Evolutionary conservation across 2,113 vertebrate species (phyloP), one percentile per base, ranked within the genome.

Genomic region (Zapus hudsonius): DNA sequence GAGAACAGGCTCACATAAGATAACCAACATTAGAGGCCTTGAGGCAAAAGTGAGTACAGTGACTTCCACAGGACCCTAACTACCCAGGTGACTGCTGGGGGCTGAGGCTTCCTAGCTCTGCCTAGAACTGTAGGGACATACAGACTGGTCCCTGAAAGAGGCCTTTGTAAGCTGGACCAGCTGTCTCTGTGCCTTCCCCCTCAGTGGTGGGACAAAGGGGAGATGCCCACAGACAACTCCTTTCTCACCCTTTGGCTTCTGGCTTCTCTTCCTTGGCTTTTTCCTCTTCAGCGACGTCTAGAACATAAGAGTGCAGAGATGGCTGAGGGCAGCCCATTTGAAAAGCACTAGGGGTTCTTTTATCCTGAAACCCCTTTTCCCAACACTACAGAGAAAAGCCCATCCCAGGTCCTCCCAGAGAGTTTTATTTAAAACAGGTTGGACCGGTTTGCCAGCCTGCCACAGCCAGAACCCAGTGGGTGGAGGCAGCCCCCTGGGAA

Each of bases 171-270:
- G 63, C 76, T 15, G 47, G 84, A 87, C 87, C 87, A 92, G 88
- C 94, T 95, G 95, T 84, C 91, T 73, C 73, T 64, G 85, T 2
- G 81, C 94, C 72, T 93, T 84, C 63, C 55, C 66, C 73, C 44
- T 88, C 83, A 29, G 33, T 27, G 69, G 83, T 52, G 70, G 89
- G 90, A 93, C 92, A 93, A 96, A 95, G 91, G 83, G 83, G 55
- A 86, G 76, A 86, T 86, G 61, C 67, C 74, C 69, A 25, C 63
- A 84, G 70, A 42, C 81, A 52, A 29, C 59, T 93, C 55, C 64
- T 89, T 96, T 59, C 98, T 98, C 96, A 98, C 98, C 98, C 98
- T 98, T 98, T 98, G 96, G 98, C 97, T 85, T 98, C 98, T 72
- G 97, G 92, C 95, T 98, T 98, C 66, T 98, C 98, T 88, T 98